Conservation (phyloP, 2,113 vertebrate genomes). For the Mohoua ochrocephala region DNA sequence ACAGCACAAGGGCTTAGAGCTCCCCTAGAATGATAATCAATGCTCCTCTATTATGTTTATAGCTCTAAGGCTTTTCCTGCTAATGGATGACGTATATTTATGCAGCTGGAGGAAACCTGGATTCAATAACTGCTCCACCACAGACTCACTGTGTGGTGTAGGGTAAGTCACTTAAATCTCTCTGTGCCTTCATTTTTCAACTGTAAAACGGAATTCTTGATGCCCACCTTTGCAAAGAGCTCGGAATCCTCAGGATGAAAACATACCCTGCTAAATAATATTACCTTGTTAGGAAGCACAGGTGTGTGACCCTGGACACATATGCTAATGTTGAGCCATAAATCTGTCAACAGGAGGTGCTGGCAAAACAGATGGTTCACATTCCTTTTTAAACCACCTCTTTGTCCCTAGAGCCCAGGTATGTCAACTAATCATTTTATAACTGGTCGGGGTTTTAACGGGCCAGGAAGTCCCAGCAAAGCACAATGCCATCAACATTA, state of each 20-base stretch:
- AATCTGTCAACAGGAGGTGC: slow-evolving; percentile 66
- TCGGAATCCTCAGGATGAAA: slow-evolving; percentile 1
- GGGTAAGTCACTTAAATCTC: slow-evolving; percentile 44
- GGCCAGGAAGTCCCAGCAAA: slow-evolving; percentile 27
- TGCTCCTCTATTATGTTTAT: slow-evolving; percentile 46
- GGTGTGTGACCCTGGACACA: slow-evolving; percentile 52
- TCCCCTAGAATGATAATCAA: slow-evolving; percentile 43
- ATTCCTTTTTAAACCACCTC: slow-evolving; percentile 48
- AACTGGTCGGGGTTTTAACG: not conserved
- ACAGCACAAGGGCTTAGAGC: not conserved
- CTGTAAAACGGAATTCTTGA: slow-evolving; percentile 1
- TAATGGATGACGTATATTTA: slow-evolving; percentile 56
- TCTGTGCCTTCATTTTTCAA: slow-evolving; percentile 27
- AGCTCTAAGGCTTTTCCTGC: slow-evolving; percentile 54
- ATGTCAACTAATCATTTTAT: slow-evolving; percentile 48
- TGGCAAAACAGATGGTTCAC: slow-evolving; percentile 62
- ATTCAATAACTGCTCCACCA: slow-evolving; percentile 62
- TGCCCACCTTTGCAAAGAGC: slow-evolving; percentile 32
- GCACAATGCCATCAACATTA: slow-evolving; percentile 5
- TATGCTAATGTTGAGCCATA: slow-evolving; percentile 51
- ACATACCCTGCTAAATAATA: not conserved
- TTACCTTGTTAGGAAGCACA: slow-evolving; percentile 55
- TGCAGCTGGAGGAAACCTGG: slow-evolving; percentile 63
- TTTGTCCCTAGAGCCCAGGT: slow-evolving; percentile 53
- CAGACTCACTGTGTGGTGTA: slow-evolving; percentile 49